Evolutionary conservation across 92 coral and sea anemone species (phyloP).

Genomic region (Scolanthus callimorphus): DNA sequence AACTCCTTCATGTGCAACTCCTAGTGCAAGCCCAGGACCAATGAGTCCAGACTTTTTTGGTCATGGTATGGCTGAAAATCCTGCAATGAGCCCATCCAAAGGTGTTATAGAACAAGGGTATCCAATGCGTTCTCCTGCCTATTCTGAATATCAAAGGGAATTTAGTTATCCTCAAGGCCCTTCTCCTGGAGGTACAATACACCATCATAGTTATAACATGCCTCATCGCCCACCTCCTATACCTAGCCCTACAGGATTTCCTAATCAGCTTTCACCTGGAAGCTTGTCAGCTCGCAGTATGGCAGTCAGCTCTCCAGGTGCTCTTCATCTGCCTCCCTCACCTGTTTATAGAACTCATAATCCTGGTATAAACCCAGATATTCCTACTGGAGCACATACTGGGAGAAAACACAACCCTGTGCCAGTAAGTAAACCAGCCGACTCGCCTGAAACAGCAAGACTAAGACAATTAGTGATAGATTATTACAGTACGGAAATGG

Average conservation of each 20-base stretch:
- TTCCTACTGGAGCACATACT: slow-evolving; percentile 43
- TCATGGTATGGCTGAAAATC: slow-evolving; percentile 65
- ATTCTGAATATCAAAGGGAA: slow-evolving; percentile 69
- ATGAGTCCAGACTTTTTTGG: slow-evolving; percentile 83
- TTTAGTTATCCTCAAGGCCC: slow-evolving; percentile 60
- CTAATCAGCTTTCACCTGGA: slow-evolving; percentile 68
- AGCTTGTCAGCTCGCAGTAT: slow-evolving; percentile 54
- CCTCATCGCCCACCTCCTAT: slow-evolving; percentile 66
- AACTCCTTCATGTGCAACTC: slow-evolving; percentile 95
- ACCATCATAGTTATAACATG: slow-evolving; percentile 79
- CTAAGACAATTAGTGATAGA: slow-evolving; percentile 80
- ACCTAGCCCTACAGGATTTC: slow-evolving; percentile 71
- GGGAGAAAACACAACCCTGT: slow-evolving; percentile 29
- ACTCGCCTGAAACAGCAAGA: slow-evolving; percentile 74
- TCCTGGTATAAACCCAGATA: slow-evolving; percentile 42
- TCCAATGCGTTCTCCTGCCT: slow-evolving; percentile 67
- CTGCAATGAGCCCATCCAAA: slow-evolving; percentile 85
- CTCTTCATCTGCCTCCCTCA: slow-evolving; percentile 58
- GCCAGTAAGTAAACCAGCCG: slow-evolving; percentile 50
- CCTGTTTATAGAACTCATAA: slow-evolving; percentile 50
- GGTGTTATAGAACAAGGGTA: slow-evolving; percentile 62
- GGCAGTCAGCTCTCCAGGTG: slow-evolving; percentile 48
- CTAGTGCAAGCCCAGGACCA: slow-evolving; percentile 59
- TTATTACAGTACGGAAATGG: slow-evolving; percentile 76
- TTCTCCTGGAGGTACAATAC: slow-evolving; percentile 85